These are phyloP conservation scores for Ectobius pallidus DNA, from an alignment of 2,888 invertebrate genomes.

Conservation along the genomic window DNA sequence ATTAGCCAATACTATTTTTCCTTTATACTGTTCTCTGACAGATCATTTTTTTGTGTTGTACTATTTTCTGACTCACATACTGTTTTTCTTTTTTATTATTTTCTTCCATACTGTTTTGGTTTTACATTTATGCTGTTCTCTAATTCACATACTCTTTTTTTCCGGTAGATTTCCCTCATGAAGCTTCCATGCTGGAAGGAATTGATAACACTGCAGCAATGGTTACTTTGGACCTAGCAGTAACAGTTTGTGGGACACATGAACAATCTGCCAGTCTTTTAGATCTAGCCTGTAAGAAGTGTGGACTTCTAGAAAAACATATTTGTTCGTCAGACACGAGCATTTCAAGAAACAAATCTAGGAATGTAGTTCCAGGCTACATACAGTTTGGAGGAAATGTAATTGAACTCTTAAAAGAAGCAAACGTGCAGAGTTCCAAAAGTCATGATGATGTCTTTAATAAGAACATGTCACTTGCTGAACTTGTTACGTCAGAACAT, in stretches of 20 bases:
- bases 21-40: too few relatives aligned
- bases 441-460: neutral
- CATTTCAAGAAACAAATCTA: conserved; percentile 43
- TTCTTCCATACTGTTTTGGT: too few relatives aligned
- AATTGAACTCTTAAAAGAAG: conserved; percentile 37
- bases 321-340: neutral
- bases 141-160: too few relatives aligned
- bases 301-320: conserved; percentile 42
- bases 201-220: conserved; percentile 45
- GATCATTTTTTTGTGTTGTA: too few relatives aligned
- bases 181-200: conserved; percentile 23
- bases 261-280: conserved; percentile 49
- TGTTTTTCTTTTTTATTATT: too few relatives aligned
- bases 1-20: too few relatives aligned
- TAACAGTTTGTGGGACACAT: conserved; percentile 49
- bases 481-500: neutral
- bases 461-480: neutral
- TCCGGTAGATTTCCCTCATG: neutral
- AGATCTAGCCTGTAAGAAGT: conserved; percentile 51
- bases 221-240: conserved; percentile 51
- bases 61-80: too few relatives aligned
- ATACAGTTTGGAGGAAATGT: conserved; percentile 33
- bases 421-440: conserved; percentile 21
- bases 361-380: conserved; percentile 38
- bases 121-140: too few relatives aligned